Evolutionary conservation across 2,797 vertebrate genomes (phyloP).

Genomic region (Emydoidea blandingii): DNA sequence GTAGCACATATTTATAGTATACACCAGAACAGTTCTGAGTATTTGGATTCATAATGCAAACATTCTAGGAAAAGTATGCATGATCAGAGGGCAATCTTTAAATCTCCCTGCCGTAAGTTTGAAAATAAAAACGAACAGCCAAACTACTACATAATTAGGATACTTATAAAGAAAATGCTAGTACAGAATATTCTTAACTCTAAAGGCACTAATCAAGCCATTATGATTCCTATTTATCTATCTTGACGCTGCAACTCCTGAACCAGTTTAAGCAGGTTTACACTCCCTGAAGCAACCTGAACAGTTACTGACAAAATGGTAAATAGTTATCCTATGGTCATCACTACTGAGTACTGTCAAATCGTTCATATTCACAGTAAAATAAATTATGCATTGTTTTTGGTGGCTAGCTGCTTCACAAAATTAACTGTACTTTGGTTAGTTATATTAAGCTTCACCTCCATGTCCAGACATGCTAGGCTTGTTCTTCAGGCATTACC

Average conservation of each 20-base stretch:
- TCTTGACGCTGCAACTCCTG: slow-evolving; percentile 58
- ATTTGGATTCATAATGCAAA: neutral
- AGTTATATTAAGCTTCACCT: slow-evolving; percentile 22
- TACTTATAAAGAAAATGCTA: slow-evolving; percentile 35
- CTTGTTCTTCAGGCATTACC: slow-evolving; percentile 48
- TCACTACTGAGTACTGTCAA: neutral
- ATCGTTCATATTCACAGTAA: neutral
- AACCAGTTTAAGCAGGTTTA: slow-evolving; percentile 39
- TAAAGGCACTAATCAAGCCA: slow-evolving; percentile 21
- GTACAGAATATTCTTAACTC: slow-evolving; percentile 4
- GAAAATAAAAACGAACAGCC: neutral
- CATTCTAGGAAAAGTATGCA: neutral
- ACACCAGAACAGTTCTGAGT: neutral
- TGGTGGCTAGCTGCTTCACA: slow-evolving; percentile 13
- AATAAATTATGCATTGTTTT: slow-evolving; percentile 30
- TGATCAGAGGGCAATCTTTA: neutral
- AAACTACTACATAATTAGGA: neutral
- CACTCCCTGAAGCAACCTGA: slow-evolving; percentile 18
- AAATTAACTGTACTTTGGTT: slow-evolving; percentile 41
- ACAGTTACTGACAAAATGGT: neutral
- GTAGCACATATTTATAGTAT: neutral
- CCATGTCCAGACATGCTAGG: slow-evolving; percentile 46
- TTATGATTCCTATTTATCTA: slow-evolving; percentile 23
- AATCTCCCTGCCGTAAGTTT: neutral
- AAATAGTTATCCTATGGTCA: slow-evolving; percentile 19